phyloP scores from a whole-genome alignment of 2,797 vertebrate genomes.

The Clarias fuscus region DNA sequence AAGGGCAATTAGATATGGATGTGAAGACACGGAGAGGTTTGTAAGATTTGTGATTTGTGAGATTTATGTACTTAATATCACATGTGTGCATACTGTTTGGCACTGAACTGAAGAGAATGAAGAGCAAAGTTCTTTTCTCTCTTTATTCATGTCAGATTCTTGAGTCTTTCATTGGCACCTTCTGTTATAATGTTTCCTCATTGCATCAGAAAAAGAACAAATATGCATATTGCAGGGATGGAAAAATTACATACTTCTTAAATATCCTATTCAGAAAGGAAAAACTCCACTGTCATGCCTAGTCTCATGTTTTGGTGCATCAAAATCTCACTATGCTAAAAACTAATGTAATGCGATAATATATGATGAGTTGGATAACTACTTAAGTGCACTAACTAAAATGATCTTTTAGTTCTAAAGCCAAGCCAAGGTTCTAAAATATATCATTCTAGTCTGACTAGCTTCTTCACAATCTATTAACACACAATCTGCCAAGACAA shows the following conservation, averaged over 20 bases:
- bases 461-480: background rate
- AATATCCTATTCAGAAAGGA: background rate
- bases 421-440: background rate
- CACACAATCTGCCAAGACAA: background rate
- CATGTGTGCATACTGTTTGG: background rate
- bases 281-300: background rate
- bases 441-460: background rate
- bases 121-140: background rate
- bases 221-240: background rate
- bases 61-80: background rate
- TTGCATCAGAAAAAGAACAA: background rate
- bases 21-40: background rate
- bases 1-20: slow-evolving; percentile 26
- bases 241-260: background rate
- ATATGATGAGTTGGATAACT: background rate
- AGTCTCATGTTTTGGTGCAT: background rate
- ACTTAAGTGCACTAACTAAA: background rate
- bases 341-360: background rate
- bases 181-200: background rate
- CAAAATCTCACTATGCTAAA: background rate
- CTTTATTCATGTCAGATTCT: background rate
- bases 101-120: background rate
- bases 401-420: no score
- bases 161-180: background rate
- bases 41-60: background rate